Evolutionary conservation across 2,888 invertebrate species (phyloP).

Genomic region (Heliconius hortense): DNA sequence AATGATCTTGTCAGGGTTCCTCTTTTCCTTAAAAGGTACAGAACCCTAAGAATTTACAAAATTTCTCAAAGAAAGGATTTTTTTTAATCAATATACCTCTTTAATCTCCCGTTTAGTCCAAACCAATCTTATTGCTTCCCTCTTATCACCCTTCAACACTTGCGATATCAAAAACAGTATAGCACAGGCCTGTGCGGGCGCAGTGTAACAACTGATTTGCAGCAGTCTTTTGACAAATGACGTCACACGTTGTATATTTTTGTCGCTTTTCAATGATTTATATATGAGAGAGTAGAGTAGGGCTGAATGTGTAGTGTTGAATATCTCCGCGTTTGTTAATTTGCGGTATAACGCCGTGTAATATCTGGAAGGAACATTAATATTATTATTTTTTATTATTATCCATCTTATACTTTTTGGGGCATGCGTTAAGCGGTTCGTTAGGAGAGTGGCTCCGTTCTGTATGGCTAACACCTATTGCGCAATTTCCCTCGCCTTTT

Average conservation of each 20-base stretch:
- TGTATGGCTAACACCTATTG: no score
- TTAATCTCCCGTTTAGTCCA: slow-evolving; percentile 64
- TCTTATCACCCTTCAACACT: slow-evolving; percentile 66
- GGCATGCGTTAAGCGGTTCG: no score
- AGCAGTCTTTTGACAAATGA: slow-evolving; percentile 89
- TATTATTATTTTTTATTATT: no score
- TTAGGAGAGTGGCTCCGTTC: no score
- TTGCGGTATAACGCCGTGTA: slow-evolving; percentile 95
- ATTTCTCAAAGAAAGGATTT: neutral
- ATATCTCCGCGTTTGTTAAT: slow-evolving; percentile 87
- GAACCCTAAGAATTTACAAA: no score
- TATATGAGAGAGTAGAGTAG: slow-evolving; percentile 93
- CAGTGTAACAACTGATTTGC: slow-evolving; percentile 85
- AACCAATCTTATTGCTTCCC: slow-evolving; percentile 59
- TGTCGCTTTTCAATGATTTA: slow-evolving; percentile 91
- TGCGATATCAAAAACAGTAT: slow-evolving; percentile 91
- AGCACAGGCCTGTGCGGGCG: slow-evolving; percentile 90
- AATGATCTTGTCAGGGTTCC: no score
- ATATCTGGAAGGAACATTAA: slow-evolving; percentile 79
- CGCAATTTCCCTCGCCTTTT: no score
- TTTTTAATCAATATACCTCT: slow-evolving; percentile 51
- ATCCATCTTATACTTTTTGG: no score
- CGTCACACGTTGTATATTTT: slow-evolving; percentile 85
- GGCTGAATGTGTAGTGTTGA: slow-evolving; percentile 86
- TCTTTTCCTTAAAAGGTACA: no score